These are phyloP conservation scores for Drosophila sucinea DNA, from an alignment of 1,140 invertebrate genomes.

Conservation along the genomic window DNA sequence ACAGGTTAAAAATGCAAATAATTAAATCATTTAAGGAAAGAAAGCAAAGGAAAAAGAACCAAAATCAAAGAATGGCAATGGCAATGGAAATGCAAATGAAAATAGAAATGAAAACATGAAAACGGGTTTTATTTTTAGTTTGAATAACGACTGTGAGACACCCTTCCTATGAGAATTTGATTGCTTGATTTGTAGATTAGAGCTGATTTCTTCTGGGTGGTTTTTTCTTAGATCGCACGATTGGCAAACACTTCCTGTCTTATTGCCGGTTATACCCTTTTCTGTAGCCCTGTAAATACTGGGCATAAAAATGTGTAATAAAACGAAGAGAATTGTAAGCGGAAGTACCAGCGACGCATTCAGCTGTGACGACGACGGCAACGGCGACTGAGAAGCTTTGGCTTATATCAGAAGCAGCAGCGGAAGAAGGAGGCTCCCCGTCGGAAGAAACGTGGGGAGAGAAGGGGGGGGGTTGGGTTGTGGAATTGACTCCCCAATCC, in stretches of 20 bases:
- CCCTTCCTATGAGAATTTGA: no score
- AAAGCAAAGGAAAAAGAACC: slow-evolving; percentile 34
- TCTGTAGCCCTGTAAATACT: background rate
- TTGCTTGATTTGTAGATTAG: no score
- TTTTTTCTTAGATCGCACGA: no score
- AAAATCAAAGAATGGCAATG: slow-evolving; percentile 22
- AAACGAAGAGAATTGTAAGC: slow-evolving; percentile 74
- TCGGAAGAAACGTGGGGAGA: background rate
- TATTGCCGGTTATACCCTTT: background rate
- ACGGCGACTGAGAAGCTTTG: slow-evolving; percentile 35
- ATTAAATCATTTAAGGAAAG: slow-evolving; percentile 71
- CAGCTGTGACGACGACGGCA: slow-evolving; percentile 57
- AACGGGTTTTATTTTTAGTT: no score
- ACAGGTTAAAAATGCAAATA: slow-evolving; percentile 42
- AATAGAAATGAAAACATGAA: slow-evolving; percentile 38
- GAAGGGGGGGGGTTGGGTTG: background rate
- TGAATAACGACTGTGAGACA: no score
- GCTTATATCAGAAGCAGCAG: slow-evolving; percentile 50
- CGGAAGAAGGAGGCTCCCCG: slow-evolving; percentile 22
- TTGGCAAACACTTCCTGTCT: no score
- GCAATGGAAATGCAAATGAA: slow-evolving; percentile 60
- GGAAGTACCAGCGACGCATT: slow-evolving; percentile 75
- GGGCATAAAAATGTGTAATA: slow-evolving; percentile 63
- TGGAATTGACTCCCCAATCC: background rate
- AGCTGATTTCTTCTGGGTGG: no score